Percentiles rank a stretch among this genome's conserved stretches.
These are phyloP conservation scores for Acrobeloides nanus DNA, from an alignment of 2,888 invertebrate genomes.

Conservation along the genomic window DNA sequence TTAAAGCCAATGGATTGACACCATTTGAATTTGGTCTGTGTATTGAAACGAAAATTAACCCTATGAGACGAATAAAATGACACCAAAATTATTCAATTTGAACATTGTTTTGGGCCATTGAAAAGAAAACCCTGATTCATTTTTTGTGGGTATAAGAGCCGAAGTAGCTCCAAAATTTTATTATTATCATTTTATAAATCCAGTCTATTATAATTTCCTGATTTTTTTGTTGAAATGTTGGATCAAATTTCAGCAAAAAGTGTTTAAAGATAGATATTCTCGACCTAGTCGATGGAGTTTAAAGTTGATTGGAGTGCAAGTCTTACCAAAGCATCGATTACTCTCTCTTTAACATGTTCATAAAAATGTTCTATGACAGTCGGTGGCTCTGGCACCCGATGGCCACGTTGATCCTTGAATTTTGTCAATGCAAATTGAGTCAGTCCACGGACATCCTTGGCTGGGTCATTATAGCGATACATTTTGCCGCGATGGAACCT, in stretches of 20 bases:
- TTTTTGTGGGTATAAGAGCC: no score
- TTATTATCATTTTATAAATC: slow-evolving; percentile 1
- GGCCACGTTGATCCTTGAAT: slow-evolving; percentile 48
- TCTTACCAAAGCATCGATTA: slow-evolving; percentile 40
- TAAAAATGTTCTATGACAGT: slow-evolving; percentile 52
- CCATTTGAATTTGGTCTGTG: no score
- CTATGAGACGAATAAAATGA: no score
- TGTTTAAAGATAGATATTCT: no score
- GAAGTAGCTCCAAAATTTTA: no score
- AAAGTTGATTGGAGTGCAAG: background rate
- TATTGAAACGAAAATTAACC: no score
- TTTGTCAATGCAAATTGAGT: slow-evolving; percentile 50
- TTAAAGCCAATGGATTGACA: no score
- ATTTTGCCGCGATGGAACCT: slow-evolving; percentile 53
- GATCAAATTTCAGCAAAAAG: no score
- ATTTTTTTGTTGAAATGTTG: background rate
- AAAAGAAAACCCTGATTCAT: no score
- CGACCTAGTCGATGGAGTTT: no score
- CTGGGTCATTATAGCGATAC: slow-evolving; percentile 52
- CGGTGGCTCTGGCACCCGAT: slow-evolving; percentile 53
- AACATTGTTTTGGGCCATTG: no score
- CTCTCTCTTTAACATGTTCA: slow-evolving; percentile 48
- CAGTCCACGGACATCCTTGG: slow-evolving; percentile 49
- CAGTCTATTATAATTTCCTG: background rate
- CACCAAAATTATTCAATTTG: no score